These are phyloP conservation scores for Drosophila hamatofila DNA, from an alignment of 2,888 invertebrate genomes.

Conservation along the genomic window DNA sequence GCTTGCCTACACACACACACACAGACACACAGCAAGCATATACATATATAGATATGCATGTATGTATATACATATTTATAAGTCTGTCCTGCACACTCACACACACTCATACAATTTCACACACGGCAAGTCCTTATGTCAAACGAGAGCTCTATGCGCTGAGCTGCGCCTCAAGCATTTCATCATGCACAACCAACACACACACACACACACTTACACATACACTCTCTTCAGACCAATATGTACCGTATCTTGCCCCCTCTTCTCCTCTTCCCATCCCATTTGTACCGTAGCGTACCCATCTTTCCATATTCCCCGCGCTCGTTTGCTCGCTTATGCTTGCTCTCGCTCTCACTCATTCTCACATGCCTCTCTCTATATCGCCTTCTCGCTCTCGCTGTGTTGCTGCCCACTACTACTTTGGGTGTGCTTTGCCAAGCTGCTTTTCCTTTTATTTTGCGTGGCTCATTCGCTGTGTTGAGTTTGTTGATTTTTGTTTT, in stretches of 20 bases:
- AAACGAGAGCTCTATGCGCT: constrained; percentile 34
- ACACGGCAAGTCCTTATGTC: constrained; percentile 43
- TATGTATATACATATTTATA: background rate
- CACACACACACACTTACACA: constrained; percentile 4
- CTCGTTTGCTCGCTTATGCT: background rate
- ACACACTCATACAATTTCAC: constrained; percentile 1
- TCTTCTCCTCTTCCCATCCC: background rate
- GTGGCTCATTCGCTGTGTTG: constrained; percentile 64
- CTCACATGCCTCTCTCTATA: background rate
- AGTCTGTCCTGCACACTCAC: constrained; percentile 3
- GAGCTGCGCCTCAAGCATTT: constrained; percentile 48
- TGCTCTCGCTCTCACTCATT: constrained; percentile 1
- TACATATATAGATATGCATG: constrained; percentile 1
- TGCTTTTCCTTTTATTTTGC: constrained; percentile 76
- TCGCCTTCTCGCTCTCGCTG: constrained; percentile 2
- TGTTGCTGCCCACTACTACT: constrained; percentile 35
- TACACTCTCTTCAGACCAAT: constrained; percentile 17
- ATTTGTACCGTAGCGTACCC: constrained; percentile 6
- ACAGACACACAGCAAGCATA: background rate
- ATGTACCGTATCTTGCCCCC: constrained; percentile 17
- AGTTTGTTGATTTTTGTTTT: constrained; percentile 46
- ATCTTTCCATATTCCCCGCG: constrained; percentile 9
- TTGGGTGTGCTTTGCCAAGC: constrained; percentile 38
- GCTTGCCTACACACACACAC: constrained; percentile 5
- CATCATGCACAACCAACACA: constrained; percentile 39